Percentiles rank a stretch among this genome's conserved stretches.
Conservation (phyloP, 2,113 vertebrate species). For the Delphinus delphis region DNA sequence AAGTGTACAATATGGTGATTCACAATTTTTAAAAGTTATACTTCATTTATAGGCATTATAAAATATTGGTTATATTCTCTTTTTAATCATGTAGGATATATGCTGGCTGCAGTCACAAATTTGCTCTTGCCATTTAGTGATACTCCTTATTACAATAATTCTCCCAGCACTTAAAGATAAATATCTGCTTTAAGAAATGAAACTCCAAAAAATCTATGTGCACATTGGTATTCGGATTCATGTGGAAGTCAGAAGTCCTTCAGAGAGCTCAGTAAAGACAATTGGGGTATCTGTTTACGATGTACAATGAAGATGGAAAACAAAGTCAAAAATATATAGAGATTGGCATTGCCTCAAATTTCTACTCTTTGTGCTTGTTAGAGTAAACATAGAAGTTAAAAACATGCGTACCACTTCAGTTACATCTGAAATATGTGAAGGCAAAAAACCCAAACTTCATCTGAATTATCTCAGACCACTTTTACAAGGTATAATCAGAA, state of each 20-base stretch:
- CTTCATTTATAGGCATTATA: background rate
- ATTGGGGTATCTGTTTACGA: background rate
- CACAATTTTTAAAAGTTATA: background rate
- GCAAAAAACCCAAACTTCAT: background rate
- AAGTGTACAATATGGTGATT: background rate
- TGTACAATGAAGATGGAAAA: background rate
- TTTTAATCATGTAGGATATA: slow-evolving; percentile 68
- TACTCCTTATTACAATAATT: slow-evolving; percentile 53
- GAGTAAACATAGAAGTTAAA: background rate
- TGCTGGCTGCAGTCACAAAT: slow-evolving; percentile 68
- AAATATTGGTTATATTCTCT: slow-evolving; percentile 34
- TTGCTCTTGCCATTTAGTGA: slow-evolving; percentile 57
- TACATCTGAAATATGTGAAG: background rate
- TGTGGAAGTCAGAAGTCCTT: background rate
- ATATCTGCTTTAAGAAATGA: slow-evolving; percentile 16
- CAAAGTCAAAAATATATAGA: background rate
- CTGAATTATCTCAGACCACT: background rate
- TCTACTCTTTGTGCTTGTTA: background rate
- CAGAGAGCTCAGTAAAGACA: background rate
- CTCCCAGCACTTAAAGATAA: background rate
- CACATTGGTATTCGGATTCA: background rate
- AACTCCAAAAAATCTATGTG: background rate
- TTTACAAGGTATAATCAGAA: background rate
- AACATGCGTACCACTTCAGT: background rate
- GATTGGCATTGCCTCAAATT: background rate